These are phyloP conservation scores for Vicugna pacos DNA, from an alignment of 2,113 vertebrate genomes.

Conservation along the genomic window DNA sequence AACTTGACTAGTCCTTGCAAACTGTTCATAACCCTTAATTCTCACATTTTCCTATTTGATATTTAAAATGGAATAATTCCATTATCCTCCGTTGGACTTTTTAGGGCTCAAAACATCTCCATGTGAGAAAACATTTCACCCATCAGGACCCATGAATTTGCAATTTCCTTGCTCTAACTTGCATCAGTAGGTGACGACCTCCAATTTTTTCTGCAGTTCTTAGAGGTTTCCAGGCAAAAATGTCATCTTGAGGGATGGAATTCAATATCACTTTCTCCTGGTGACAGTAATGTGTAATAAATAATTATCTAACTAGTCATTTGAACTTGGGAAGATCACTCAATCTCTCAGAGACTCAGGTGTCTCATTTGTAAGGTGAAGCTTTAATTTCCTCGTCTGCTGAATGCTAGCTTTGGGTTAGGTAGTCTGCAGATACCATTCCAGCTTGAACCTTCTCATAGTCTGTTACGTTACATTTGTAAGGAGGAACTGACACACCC, in stretches of 20 bases:
- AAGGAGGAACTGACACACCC: not conserved
- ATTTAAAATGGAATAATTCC: not conserved
- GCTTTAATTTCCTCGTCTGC: slow-evolving; percentile 22
- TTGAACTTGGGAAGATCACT: slow-evolving; percentile 58
- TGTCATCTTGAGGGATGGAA: slow-evolving; percentile 41
- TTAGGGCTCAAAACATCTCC: not conserved
- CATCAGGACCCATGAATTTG: not conserved
- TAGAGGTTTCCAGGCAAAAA: slow-evolving; percentile 35
- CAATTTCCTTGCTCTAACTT: not conserved
- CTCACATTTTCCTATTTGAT: slow-evolving; percentile 46
- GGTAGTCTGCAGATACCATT: not conserved
- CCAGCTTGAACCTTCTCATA: not conserved
- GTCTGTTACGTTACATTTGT: slow-evolving; percentile 25
- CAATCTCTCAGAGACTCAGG: not conserved
- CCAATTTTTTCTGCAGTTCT: slow-evolving; percentile 22
- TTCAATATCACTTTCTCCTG: slow-evolving; percentile 25
- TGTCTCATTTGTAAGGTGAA: slow-evolving; percentile 53
- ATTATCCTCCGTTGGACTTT: not conserved
- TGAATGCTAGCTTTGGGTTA: slow-evolving; percentile 28
- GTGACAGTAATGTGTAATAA: not conserved
- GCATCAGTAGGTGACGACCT: not conserved
- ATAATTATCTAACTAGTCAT: slow-evolving; percentile 42
- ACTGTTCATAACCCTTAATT: not conserved
- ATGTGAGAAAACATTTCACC: not conserved
- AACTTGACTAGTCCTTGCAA: slow-evolving; percentile 23